Evolutionary conservation across 1,140 invertebrate species (phyloP), one percentile per base, ranked within the genome.

Genomic region (Trichonephila clavata): DNA sequence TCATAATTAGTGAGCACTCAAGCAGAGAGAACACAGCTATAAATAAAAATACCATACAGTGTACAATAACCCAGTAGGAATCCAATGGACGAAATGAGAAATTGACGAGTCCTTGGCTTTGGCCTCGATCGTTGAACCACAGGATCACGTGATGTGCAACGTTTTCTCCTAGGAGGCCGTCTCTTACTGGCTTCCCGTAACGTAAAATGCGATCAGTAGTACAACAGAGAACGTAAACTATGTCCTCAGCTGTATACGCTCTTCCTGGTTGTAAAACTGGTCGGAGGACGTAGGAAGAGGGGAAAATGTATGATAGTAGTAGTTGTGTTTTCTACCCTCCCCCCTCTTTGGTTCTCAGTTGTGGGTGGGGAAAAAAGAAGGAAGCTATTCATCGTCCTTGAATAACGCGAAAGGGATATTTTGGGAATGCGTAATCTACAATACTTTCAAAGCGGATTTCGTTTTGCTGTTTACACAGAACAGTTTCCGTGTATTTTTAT

Each of bases 41-140:
- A 77, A 32, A 77, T 20, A 77, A 77, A 77, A 77, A 77, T 77
- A 39, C 16, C 71, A 77, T 32, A 32, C 32, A 39, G 32, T 77
- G 24, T 32, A 39, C 71, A 77, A 77, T 77, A 39, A 77, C 71
- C 32, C 27, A 77, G 71, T 6, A 39, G 24, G 71, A 77, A 68
- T 68, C 27, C 27, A 5, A 77, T 39, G 71, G 7, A 18, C 71
- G 71, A 27, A 27, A 77, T 77, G 71, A 27, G 18, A 77, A 77
- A 77, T 39, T 77, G 71, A 77, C 3, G 71, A 77, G 71, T 39
- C 71, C 71, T 77, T 77, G 71, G 71, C 27, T 77, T 77, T 77
- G 71, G 71, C 71, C 71, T 77, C 71, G 71, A 39, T 39, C 71
- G 71, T 77, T 77, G 71, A 77, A 77, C 71, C 32, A 77, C 71